These are phyloP conservation scores for Talpa occidentalis DNA, from an alignment of 2,113 vertebrate species.

Conservation along the genomic window DNA sequence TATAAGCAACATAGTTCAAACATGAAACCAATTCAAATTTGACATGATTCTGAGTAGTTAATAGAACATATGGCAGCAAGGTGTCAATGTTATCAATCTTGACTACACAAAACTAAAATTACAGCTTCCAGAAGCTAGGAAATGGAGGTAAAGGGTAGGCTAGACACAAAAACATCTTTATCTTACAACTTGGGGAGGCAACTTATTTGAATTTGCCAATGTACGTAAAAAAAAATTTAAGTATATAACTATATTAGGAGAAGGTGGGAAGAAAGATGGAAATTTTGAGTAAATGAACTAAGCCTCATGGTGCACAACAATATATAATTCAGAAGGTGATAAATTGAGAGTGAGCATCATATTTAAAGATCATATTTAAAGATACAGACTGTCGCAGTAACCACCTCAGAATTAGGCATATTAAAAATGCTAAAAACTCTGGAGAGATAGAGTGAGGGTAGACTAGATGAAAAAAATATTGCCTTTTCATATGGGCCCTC, in stretches of 20 bases:
- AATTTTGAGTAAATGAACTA: background rate
- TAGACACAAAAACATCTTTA: background rate
- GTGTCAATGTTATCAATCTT: background rate
- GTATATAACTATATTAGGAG: background rate
- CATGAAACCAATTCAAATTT: conserved; percentile 24
- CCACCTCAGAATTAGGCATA: background rate
- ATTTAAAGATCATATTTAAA: background rate
- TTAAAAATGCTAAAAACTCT: background rate
- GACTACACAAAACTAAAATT: background rate
- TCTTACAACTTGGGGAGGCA: background rate
- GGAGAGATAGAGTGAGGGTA: background rate
- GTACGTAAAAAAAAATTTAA: background rate
- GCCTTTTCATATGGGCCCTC: background rate
- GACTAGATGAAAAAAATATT: background rate
- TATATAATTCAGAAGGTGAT: background rate
- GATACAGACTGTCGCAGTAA: conserved; percentile 14
- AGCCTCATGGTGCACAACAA: background rate
- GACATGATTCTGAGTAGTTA: background rate
- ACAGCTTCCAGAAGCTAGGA: background rate
- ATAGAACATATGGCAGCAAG: background rate
- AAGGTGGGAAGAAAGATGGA: background rate
- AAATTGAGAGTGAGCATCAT: background rate
- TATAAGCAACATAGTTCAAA: conserved; percentile 3
- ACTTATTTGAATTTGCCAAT: background rate
- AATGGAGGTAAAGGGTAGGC: background rate